phyloP scores from a whole-genome alignment of 2,113 vertebrate species.

The Otolemur garnettii region DNA sequence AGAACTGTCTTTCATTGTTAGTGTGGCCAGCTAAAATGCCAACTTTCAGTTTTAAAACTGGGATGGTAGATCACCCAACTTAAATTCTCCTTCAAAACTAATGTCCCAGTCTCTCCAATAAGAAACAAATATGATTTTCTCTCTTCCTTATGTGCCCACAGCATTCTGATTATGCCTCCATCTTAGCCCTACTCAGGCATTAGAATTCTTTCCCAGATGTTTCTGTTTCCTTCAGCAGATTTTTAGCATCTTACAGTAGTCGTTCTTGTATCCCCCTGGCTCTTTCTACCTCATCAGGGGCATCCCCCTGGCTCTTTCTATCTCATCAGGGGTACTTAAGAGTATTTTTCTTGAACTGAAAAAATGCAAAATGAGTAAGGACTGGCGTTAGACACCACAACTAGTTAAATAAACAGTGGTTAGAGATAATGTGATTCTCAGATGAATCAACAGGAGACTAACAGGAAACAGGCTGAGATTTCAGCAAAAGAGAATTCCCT shows the following conservation, averaged over 20 bases:
- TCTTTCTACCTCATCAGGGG: not conserved
- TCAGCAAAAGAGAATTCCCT: slow-evolving; percentile 49
- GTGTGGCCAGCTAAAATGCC: not conserved
- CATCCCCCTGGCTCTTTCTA: not conserved
- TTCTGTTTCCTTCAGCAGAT: not conserved
- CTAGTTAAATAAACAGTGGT: slow-evolving; percentile 24
- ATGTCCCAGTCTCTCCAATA: not conserved
- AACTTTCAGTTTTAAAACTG: not conserved
- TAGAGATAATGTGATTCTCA: slow-evolving; percentile 49
- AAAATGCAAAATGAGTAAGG: slow-evolving; percentile 18
- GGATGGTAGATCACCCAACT: not conserved
- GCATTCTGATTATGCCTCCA: not conserved
- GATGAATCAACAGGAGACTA: slow-evolving; percentile 52
- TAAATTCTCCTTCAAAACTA: not conserved
- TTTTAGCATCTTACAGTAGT: not conserved
- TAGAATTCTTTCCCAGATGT: not conserved
- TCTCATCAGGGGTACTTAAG: not conserved
- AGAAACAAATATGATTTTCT: not conserved
- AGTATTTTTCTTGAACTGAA: not conserved
- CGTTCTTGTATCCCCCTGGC: not conserved
- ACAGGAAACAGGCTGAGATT: slow-evolving; percentile 64
- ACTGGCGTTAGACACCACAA: not conserved
- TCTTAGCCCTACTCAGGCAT: not conserved
- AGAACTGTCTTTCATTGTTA: not conserved
- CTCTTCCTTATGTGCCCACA: not conserved